Base-by-base conservation (phyloP, 2,113 vertebrate species). In the Myotis brandtii region DNA sequence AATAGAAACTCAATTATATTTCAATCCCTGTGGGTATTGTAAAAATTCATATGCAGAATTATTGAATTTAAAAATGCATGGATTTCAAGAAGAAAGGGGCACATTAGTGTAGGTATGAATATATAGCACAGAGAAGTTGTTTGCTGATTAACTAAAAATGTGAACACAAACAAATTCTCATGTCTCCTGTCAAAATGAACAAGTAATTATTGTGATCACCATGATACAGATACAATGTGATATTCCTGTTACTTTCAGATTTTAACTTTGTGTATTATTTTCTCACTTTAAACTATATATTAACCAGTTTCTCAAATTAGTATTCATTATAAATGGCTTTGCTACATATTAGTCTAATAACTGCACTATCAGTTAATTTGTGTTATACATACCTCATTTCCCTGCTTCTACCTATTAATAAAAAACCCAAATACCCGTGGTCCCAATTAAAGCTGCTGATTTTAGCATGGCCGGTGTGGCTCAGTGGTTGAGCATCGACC, bases 101-200 rank as follows among this genome's bases (percentile, higher is more conserved):
- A 34, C 25, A 75, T 54, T 40, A 23, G 1, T 48, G 6, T 73
- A 80, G 54, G 23, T 9, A 7, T 85, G 66, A 76, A 43, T 72
- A 72, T 32, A 40, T 3, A 67, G 23, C 37, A 69, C 23, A 18
- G 20, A 66, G 40, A 30, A 86, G 5, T 37, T 21, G 37, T 90
- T 96, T 92, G 34, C 37, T 77, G 8, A 21, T 69, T 77, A 70
- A 94, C 37, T 94, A 70, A 50, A 92, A 94, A 90, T 77, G 32
- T 92, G 59, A 90, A 70, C 81, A 21, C 75, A 87, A 81, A 46
- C 23, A 88, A 86, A 56, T 91, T 46, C 25, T 32, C 21, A 10
- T 72, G 30, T 43, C 46, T 84, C 18, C 40, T 62, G 56, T 85
- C 21, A 86, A 23, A 70, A 50, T 85, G 18, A 89, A 50, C 27